Evolutionary conservation across 2,797 vertebrate genomes (phyloP).

Genomic region (Chaetophractus vellerosus): DNA sequence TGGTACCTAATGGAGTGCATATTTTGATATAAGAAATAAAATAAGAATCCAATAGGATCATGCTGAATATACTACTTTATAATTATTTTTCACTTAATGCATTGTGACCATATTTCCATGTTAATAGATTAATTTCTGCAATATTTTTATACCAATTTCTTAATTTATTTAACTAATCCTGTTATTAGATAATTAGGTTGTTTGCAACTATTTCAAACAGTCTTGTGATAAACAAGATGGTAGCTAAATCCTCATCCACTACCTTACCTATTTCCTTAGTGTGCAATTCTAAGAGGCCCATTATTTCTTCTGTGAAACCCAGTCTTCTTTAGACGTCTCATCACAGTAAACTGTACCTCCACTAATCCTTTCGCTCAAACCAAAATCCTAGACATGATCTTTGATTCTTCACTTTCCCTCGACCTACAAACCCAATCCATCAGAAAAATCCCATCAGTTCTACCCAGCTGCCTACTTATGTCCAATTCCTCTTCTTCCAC

Average conservation of each 20-base stretch:
- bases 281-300: background rate
- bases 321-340: background rate
- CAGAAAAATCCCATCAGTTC: background rate
- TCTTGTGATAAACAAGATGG: background rate
- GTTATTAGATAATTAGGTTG: background rate
- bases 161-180: background rate
- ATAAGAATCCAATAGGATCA: background rate
- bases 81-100: background rate
- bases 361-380: background rate
- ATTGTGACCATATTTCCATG: background rate
- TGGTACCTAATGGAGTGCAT: background rate
- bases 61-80: background rate
- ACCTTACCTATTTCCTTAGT: background rate
- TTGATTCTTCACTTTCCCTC: background rate
- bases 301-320: background rate
- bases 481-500: background rate
- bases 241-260: background rate
- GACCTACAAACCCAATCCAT: background rate
- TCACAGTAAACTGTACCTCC: background rate
- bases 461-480: no score
- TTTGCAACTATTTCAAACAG: background rate
- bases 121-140: background rate
- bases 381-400: background rate
- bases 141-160: background rate
- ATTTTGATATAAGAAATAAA: conserved; percentile 24